Evolutionary conservation across 2,113 vertebrate species (phyloP), one percentile per base, ranked within the genome.

Genomic region (Alectura lathami): DNA sequence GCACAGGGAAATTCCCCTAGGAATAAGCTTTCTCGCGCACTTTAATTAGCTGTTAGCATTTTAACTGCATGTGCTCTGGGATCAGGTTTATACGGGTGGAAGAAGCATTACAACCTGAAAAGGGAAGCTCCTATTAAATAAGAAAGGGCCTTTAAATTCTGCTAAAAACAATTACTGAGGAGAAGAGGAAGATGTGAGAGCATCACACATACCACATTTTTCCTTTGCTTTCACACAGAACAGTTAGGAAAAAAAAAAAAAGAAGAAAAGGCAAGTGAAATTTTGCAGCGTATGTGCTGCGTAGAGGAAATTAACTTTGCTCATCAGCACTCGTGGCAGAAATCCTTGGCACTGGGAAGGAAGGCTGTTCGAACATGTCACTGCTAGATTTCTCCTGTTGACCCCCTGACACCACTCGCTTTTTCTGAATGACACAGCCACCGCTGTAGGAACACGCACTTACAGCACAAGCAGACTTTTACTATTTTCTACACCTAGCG

Each of bases 161-260:
- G 45, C 64, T 96, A 86, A 83, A 95, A 83, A 60, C n/a, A 82
- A 48, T 24, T 78, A 47, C 62, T 43, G 18, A 22, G 64, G 73
- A 79, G 96, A 96, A 95, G 88, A 90, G 93, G 91, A 96, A 96
- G 95, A 81, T n/a, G 42, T 26, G 32, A 91, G 13, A 91, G 2
- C 27, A 78, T 42, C 54, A 86, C 18, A 78, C 12, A n/a, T 24
- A 2, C 26, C 15, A 75, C 60, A n/a, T 74, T 77, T 93, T 96
- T 74, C 73, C 93, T 95, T 78, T 78, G 48, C 60, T 82, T 88
- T 93, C 80, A 86, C 23, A 86, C 48, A 86, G 84, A 83, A 78
- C 17, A 6, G 11, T 82, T 29, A 57, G 45, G 89, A 29, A 88
- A 89, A 54, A 32, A 89, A 54, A 32, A n/a, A 53, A 83, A 91